These are phyloP conservation scores for Corythornis cristatus DNA, from an alignment of 2,113 vertebrate genomes.

Conservation along the genomic window DNA sequence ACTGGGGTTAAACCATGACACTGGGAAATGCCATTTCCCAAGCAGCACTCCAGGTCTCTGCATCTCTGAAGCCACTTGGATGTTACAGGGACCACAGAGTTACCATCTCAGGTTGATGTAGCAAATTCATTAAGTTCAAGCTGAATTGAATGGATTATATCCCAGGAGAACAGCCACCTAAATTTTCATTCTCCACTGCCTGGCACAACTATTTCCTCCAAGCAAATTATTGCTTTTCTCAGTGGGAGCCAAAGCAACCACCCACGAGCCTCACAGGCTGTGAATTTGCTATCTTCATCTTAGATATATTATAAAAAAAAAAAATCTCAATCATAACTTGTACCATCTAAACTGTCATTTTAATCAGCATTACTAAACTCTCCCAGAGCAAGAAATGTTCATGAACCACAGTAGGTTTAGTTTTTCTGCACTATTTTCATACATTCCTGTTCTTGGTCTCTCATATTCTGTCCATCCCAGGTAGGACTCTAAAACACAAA, in stretches of 20 bases:
- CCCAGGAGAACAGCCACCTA: conserved; percentile 60
- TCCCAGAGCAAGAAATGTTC: not conserved
- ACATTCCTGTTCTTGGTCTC: not conserved
- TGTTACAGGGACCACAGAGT: not conserved
- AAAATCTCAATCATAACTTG: not conserved
- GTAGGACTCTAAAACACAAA: not conserved
- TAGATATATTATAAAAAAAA: not conserved
- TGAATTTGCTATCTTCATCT: not conserved
- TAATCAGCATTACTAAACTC: not conserved
- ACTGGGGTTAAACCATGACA: not conserved
- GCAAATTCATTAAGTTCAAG: conserved; percentile 64
- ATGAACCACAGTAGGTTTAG: not conserved
- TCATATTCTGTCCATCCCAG: not conserved
- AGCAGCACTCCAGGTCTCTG: not conserved
- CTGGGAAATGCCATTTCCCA: not conserved
- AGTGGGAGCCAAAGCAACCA: not conserved
- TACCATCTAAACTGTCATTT: not conserved
- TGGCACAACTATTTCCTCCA: conserved; percentile 40
- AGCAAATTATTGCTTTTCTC: conserved; percentile 28
- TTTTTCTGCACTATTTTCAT: not conserved
- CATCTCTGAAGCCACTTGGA: not conserved
- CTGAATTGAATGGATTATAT: conserved; percentile 72
- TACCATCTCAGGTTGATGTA: conserved; percentile 64
- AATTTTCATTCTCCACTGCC: conserved; percentile 41
- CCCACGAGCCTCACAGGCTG: not conserved